Evolutionary conservation across 2,888 invertebrate species (phyloP).

Genomic region (Brenthis daphne): DNA sequence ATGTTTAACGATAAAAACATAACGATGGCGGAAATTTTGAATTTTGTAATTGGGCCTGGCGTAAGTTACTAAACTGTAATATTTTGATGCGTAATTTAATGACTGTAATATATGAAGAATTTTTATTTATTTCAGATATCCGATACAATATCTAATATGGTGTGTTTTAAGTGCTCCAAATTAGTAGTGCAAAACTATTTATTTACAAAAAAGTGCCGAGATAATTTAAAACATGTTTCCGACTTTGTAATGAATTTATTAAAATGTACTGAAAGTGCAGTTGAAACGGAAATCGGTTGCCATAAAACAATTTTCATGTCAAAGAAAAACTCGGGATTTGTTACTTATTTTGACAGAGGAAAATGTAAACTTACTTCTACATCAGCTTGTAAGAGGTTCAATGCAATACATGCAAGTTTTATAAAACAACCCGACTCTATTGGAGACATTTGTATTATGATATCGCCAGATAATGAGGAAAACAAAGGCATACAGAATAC

Average conservation of each 20-base stretch:
- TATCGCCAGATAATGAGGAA: too few species aligned
- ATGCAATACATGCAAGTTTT: constrained; percentile 14
- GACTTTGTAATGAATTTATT: background rate
- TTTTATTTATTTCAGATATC: background rate
- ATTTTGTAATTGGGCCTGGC: background rate
- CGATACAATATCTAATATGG: background rate
- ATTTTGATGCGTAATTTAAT: too few species aligned
- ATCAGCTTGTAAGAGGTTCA: constrained; percentile 48
- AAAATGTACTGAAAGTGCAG: background rate
- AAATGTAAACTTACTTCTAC: constrained; percentile 35
- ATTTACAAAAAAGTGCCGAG: background rate
- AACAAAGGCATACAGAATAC: too few species aligned
- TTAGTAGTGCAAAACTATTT: background rate
- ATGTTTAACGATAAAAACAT: background rate
- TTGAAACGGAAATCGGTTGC: background rate
- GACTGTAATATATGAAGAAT: too few species aligned
- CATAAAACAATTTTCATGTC: background rate
- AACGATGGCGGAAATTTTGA: background rate
- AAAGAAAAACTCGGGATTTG: constrained; percentile 48
- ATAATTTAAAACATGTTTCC: background rate
- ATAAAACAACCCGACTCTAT: background rate
- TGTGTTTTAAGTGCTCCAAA: background rate
- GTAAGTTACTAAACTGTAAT: background rate
- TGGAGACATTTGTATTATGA: too few species aligned
- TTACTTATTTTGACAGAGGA: constrained; percentile 53